Conservation (phyloP, 1,140 invertebrate species). For the Platyscapa corneri region DNA sequence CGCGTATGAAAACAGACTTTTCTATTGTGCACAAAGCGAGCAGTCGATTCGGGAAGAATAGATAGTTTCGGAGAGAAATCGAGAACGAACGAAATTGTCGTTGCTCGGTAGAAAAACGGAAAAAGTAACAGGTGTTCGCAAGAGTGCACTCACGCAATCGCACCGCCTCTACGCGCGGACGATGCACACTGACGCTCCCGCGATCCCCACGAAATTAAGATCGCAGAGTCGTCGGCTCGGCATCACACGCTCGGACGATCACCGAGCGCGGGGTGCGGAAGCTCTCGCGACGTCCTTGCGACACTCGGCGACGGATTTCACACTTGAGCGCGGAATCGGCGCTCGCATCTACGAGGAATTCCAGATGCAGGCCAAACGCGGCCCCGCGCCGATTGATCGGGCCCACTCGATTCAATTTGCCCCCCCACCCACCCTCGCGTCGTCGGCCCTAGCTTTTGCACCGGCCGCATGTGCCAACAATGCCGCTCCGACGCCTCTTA, state of each 20-base stretch:
- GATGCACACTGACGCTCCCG: neutral
- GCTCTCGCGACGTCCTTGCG: too few species aligned
- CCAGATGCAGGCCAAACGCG: neutral
- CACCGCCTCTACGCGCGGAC: too few species aligned
- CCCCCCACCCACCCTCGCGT: neutral
- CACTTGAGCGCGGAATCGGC: neutral
- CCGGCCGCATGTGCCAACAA: conserved; percentile 1
- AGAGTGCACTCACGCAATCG: neutral
- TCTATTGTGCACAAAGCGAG: neutral
- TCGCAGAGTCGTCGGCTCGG: neutral
- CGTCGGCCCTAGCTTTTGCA: neutral
- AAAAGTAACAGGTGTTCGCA: conserved; percentile 4
- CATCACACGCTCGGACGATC: neutral
- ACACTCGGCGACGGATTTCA: neutral
- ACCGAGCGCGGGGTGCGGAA: too few species aligned
- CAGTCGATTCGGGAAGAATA: too few species aligned
- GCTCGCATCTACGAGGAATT: neutral
- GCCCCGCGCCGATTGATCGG: neutral
- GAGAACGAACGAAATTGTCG: neutral
- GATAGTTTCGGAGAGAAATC: neutral
- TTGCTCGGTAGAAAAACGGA: neutral
- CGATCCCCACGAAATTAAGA: neutral
- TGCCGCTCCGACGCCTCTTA: neutral
- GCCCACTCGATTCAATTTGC: neutral
- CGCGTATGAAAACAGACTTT: neutral